phyloP scores from a whole-genome alignment of 1,140 invertebrate genomes.

The Coenobita brevimanus region DNA sequence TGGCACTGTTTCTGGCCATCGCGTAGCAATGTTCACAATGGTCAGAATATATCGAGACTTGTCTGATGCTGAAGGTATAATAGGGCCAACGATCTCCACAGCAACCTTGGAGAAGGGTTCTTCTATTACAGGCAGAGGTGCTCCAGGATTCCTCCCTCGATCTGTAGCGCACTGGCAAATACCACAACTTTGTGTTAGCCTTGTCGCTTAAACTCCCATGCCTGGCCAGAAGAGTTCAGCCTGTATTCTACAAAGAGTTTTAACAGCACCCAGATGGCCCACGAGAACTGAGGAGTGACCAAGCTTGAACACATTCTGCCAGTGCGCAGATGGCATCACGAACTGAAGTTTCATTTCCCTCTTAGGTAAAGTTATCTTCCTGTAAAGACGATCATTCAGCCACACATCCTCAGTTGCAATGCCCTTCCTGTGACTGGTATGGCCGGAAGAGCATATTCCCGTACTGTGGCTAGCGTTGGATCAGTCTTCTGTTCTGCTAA shows the following conservation, averaged over 20 bases:
- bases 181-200: background rate
- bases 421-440: too few species aligned
- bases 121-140: background rate
- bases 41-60: constrained; percentile 90
- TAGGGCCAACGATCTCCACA: background rate
- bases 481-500: too few species aligned
- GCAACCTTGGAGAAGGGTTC: background rate
- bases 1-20: constrained; percentile 74
- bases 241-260: background rate
- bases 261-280: background rate
- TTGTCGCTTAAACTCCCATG: background rate
- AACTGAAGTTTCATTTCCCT: too few species aligned
- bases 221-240: background rate
- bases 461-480: too few species aligned
- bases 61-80: too few species aligned
- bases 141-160: background rate
- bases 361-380: too few species aligned
- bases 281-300: background rate
- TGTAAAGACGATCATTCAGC: too few species aligned
- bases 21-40: constrained; percentile 93
- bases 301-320: background rate
- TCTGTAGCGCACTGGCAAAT: background rate
- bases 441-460: too few species aligned
- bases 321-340: too few species aligned
- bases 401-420: too few species aligned